A percentile compares a stretch with the other conserved stretches of the same genome.
Conservation (phyloP, 2,113 vertebrate genomes). For the zebrafish (Danio rerio) region DNA sequence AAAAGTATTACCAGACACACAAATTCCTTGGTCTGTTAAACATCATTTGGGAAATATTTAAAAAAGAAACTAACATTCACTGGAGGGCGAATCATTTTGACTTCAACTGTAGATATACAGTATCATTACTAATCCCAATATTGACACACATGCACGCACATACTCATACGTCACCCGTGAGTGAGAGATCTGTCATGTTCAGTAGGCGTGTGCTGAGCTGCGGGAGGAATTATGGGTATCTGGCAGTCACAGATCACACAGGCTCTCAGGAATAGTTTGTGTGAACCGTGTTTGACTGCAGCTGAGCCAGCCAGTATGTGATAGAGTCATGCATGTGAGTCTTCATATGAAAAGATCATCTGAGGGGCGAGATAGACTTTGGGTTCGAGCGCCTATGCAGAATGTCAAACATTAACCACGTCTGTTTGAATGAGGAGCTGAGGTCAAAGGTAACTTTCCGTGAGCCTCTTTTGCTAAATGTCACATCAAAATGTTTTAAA, state of each 20-base stretch:
- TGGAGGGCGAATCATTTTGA: too few species aligned
- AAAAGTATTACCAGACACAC: too few species aligned
- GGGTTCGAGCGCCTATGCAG: conserved; percentile 3
- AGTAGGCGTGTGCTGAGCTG: conserved; percentile 24
- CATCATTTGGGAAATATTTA: too few species aligned
- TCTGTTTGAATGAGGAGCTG: conserved; percentile 7
- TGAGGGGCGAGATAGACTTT: conserved; percentile 37
- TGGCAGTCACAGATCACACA: conserved; percentile 56
- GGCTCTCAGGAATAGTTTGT: conserved; percentile 51
- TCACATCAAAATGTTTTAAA: conserved; percentile 17
- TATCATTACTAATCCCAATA: neutral
- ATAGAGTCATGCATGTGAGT: neutral
- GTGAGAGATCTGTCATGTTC: conserved; percentile 13
- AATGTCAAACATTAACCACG: conserved; percentile 36
- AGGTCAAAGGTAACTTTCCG: conserved; percentile 24
- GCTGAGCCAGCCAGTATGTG: conserved; percentile 24
- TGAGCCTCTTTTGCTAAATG: conserved; percentile 34
- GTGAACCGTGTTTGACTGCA: conserved; percentile 42
- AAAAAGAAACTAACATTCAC: too few species aligned
- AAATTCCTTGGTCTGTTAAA: too few species aligned
- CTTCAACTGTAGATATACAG: too few species aligned
- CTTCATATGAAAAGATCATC: conserved; percentile 29
- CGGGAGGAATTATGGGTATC: conserved; percentile 57
- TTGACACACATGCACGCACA: neutral
- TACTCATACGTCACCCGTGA: neutral